phyloP scores from a whole-genome alignment of 2,888 invertebrate species.

The Diaprepes abbreviatus region DNA sequence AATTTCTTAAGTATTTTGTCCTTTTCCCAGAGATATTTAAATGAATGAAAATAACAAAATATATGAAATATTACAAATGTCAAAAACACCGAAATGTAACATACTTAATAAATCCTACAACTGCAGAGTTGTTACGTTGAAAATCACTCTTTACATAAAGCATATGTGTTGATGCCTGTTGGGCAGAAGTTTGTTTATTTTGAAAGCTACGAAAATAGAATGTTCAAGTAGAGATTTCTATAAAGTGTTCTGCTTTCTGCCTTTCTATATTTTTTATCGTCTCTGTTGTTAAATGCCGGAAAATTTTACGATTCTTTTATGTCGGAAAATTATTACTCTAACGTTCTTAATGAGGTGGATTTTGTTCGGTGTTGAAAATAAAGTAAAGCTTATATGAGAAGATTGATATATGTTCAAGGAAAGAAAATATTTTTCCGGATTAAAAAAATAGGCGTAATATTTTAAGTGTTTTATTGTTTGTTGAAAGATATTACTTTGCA shows the following conservation, averaged over 20 bases:
- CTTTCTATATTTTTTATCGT: slow-evolving; percentile 15
- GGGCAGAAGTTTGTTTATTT: slow-evolving; percentile 43
- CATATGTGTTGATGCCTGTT: slow-evolving; percentile 39
- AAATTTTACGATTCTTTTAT: slow-evolving; percentile 10
- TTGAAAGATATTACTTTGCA: too few relatives aligned
- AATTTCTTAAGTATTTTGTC: too few relatives aligned
- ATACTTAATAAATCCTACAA: too few relatives aligned
- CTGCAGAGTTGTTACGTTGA: slow-evolving; percentile 27
- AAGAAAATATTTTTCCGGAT: too few relatives aligned
- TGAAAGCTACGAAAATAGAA: slow-evolving; percentile 43
- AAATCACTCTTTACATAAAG: slow-evolving; percentile 36
- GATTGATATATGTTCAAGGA: too few relatives aligned
- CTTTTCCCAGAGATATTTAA: too few relatives aligned
- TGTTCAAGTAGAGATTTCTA: slow-evolving; percentile 21
- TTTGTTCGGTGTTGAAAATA: background rate
- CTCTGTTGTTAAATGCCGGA: slow-evolving; percentile 9
- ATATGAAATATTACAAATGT: too few relatives aligned
- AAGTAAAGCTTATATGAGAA: too few relatives aligned
- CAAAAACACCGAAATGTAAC: too few relatives aligned
- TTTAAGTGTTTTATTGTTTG: too few relatives aligned
- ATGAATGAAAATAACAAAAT: too few relatives aligned
- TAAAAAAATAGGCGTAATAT: too few relatives aligned
- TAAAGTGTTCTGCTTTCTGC: slow-evolving; percentile 17
- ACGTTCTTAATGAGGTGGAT: background rate
- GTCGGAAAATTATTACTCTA: slow-evolving; percentile 1